phyloP scores from a whole-genome alignment of 2,888 invertebrate genomes.

The Coremacera marginata region DNA sequence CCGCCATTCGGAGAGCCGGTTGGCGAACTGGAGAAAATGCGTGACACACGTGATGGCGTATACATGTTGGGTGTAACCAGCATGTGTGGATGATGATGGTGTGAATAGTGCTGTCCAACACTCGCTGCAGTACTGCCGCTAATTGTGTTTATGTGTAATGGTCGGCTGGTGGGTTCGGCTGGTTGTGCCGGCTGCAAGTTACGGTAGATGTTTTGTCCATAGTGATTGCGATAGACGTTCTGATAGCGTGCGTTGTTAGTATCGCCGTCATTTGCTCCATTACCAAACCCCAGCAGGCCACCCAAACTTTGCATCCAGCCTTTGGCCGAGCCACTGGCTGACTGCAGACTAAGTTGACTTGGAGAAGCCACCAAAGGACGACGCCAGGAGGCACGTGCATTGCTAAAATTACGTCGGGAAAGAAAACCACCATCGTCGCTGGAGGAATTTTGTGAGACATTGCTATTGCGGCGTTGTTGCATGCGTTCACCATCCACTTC shows the following conservation, averaged over 20 bases:
- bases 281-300: conserved; percentile 61
- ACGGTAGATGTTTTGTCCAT: conserved; percentile 57
- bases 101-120: conserved; percentile 28
- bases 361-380: conserved; percentile 76
- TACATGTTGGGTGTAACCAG: conserved; percentile 57
- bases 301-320: conserved; percentile 70
- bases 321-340: conserved; percentile 74
- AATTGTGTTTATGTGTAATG: conserved; percentile 68
- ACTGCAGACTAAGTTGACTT: conserved; percentile 77
- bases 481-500: conserved; percentile 52
- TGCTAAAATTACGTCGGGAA: conserved; percentile 72
- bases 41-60: conserved; percentile 69
- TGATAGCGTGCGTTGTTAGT: conserved; percentile 61
- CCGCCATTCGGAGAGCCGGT: conserved; percentile 71
- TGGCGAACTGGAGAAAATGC: conserved; percentile 77
- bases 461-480: conserved; percentile 71
- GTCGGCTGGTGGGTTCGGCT: conserved; percentile 63
- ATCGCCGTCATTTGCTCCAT: conserved; percentile 33
- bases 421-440: conserved; percentile 90
- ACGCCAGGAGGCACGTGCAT: conserved; percentile 75
- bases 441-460: conserved; percentile 73
- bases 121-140: conserved; percentile 53
- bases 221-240: conserved; percentile 60
- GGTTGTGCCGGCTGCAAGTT: conserved; percentile 54
- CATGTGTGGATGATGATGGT: conserved; percentile 51